These are phyloP conservation scores for Hemitrygon akajei DNA, from an alignment of 2,797 vertebrate genomes.

Conservation along the genomic window DNA sequence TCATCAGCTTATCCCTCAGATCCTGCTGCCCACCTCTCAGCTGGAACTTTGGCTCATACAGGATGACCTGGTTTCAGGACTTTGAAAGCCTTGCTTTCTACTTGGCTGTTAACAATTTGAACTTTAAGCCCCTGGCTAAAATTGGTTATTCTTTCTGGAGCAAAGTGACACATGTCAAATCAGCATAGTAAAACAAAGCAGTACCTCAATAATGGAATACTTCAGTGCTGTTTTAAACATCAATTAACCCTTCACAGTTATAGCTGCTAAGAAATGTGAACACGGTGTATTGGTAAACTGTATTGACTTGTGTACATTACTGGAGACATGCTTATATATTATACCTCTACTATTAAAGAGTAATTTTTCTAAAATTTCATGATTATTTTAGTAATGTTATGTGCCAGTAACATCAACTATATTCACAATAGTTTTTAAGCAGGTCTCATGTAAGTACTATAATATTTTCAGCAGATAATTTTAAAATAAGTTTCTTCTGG, in stretches of 20 bases:
- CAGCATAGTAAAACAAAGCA: background rate
- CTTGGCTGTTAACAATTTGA: background rate
- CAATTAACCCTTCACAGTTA: background rate
- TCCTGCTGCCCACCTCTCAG: background rate
- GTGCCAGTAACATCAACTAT: background rate
- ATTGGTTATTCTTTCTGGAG: background rate
- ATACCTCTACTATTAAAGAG: background rate
- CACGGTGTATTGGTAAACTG: background rate
- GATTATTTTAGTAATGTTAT: background rate
- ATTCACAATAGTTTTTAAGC: background rate
- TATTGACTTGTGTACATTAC: background rate
- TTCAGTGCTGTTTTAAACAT: background rate
- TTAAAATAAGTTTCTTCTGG: background rate
- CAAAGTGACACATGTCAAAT: background rate
- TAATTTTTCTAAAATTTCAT: background rate
- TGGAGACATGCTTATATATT: background rate
- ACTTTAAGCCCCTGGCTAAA: background rate
- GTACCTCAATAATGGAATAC: background rate
- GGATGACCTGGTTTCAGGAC: background rate
- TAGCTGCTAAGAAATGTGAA: background rate
- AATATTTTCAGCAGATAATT: background rate
- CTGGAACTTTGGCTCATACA: conserved; percentile 13
- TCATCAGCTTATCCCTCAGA: background rate
- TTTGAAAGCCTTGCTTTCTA: background rate
- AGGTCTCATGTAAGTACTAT: background rate